A percentile compares a stretch with the other conserved stretches of the same genome.
Conservation (phyloP, 2,888 invertebrate species). For the Nyleta sp. region DNA sequence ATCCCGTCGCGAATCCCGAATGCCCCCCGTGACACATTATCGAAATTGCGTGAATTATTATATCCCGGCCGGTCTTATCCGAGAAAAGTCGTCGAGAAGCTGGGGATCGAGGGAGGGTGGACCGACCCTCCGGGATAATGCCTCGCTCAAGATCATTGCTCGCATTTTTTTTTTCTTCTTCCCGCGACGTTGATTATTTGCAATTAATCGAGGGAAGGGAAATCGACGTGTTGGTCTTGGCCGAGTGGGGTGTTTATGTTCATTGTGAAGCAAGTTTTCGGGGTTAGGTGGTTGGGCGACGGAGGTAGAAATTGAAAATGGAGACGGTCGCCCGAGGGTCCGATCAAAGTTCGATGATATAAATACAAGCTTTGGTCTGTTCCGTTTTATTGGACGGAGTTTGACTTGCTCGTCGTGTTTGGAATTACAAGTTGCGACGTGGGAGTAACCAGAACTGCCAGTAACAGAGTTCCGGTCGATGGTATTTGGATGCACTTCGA, state of each 20-base stretch:
- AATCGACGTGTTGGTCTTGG: background rate
- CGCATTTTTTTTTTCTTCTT: conserved; percentile 1
- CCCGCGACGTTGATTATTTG: conserved; percentile 14
- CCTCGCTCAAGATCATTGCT: conserved; percentile 30
- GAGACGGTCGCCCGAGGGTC: conserved; percentile 2
- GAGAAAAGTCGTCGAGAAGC: too few relatives aligned
- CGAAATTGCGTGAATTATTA: conserved; percentile 54
- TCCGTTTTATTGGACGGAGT: background rate
- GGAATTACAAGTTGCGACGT: background rate
- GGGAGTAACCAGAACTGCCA: background rate
- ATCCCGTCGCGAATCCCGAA: background rate
- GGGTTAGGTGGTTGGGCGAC: too few relatives aligned
- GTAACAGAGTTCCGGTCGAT: background rate
- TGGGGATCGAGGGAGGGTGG: too few relatives aligned
- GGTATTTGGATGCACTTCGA: too few relatives aligned
- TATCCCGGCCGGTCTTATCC: too few relatives aligned
- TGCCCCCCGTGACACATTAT: too few relatives aligned
- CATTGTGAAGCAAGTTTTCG: background rate
- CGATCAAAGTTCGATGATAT: conserved; percentile 1
- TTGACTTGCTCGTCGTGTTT: background rate
- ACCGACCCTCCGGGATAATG: too few relatives aligned
- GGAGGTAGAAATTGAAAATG: conserved; percentile 1
- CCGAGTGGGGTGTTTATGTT: background rate
- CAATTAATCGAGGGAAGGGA: conserved; percentile 10
- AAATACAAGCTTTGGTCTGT: background rate